Base-by-base conservation (phyloP, 1,140 invertebrate genomes). In the Zophobas atratus region DNA sequence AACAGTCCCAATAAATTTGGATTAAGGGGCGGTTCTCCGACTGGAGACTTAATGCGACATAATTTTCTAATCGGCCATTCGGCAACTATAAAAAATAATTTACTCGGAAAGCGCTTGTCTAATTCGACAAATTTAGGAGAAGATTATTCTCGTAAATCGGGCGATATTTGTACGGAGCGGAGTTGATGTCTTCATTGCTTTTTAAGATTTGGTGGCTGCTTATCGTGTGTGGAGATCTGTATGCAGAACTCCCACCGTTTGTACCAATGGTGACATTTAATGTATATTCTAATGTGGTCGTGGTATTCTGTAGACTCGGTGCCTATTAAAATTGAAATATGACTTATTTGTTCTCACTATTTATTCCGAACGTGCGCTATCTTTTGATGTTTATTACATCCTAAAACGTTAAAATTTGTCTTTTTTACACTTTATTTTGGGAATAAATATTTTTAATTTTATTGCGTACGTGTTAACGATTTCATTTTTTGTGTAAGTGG, bases 11-110 rank as follows among this genome's bases (percentile, higher is more conserved):
- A 73, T 73, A 73, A 73, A 73, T 73, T 55, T 36, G 49, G 49
- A 43, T 73, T 73, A 56, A 56, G 55, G 38, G 49, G 20, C 71
- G 71, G 71, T 55, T 46, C n/a, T 39, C 33, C 60, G 6, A 43
- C 60, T 32, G 38, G 51, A 55, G 32, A 2, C 39, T 72, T 73
- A 73, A 73, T 73, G 41, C 71, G 71, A 73, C 71, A 73, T 73
- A 73, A 73, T 73, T 73, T 72, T 73, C 71, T 73, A 56, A 73
- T 73, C 71, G 71, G 35, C 71, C 35, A 73, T 72, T 53, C 49
- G 56, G 3, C 55, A 55, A 73, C 33, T 20, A 36, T n/a, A 20
- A 55, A 60, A 46, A 46, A 46, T 43, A 41, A 41, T 34, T 46
- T 60, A 38, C 32, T 49, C 70, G 20, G 20, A 20, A 20, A 20